A percentile compares a stretch with the other conserved stretches of the same genome.
Conservation (phyloP, 2,113 vertebrate species). For the Aldabrachelys gigantea region DNA sequence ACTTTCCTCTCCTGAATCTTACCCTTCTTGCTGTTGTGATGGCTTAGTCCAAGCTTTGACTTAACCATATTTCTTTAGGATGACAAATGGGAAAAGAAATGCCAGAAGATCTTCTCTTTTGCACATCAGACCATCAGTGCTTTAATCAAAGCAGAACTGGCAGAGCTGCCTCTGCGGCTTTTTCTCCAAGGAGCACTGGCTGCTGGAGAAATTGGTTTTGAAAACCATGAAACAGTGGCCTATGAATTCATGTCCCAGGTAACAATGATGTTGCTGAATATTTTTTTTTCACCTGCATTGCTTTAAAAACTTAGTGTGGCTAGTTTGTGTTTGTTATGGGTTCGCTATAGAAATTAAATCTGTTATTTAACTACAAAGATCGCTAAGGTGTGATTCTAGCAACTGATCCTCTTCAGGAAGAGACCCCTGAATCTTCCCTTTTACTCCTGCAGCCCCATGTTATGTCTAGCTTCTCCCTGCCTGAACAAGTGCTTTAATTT, state of each 20-base stretch:
- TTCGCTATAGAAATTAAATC: not conserved
- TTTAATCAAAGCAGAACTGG: slow-evolving; percentile 96
- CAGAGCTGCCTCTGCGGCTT: slow-evolving; percentile 93
- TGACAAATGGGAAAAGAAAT: slow-evolving; percentile 99
- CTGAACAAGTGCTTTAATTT: not conserved
- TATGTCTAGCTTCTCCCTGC: not conserved
- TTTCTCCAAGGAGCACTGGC: slow-evolving; percentile 97
- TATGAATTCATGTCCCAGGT: slow-evolving; percentile 99
- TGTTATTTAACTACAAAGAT: not conserved
- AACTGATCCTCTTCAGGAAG: not conserved
- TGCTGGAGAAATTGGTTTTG: slow-evolving; percentile 96
- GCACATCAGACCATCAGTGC: slow-evolving; percentile 99
- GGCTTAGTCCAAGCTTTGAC: not conserved
- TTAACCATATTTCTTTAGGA: slow-evolving; percentile 80
- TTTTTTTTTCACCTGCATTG: not conserved
- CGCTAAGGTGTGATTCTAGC: not conserved
- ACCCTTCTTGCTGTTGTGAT: not conserved
- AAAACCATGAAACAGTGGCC: slow-evolving; percentile 98
- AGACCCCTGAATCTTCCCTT: not conserved
- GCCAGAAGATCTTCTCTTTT: slow-evolving; percentile 99
- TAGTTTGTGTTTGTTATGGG: not conserved
- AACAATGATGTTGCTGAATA: accelerated
- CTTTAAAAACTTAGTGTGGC: not conserved
- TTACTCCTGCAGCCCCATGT: not conserved
- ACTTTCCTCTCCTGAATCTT: accelerated